phyloP scores from a whole-genome alignment of 2,888 invertebrate genomes.

The Autographa pulchrina region DNA sequence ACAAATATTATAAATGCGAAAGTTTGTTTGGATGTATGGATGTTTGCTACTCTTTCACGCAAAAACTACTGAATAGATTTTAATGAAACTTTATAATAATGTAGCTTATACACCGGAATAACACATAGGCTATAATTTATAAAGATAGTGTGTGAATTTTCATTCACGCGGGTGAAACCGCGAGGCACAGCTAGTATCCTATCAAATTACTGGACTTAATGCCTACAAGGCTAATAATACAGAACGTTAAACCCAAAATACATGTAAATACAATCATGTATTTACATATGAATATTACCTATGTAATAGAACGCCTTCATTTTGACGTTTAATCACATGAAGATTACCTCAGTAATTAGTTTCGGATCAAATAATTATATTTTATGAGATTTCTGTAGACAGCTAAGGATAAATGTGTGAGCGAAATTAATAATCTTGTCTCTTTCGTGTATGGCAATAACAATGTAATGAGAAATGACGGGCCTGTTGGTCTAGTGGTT shows the following conservation, averaged over 20 bases:
- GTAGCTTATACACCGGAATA: too few relatives aligned
- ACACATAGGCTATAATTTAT: too few relatives aligned
- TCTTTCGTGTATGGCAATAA: neutral
- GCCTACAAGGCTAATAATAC: neutral
- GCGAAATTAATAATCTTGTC: neutral
- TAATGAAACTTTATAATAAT: too few relatives aligned
- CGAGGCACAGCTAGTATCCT: too few relatives aligned
- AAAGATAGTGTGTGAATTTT: too few relatives aligned
- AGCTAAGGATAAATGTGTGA: neutral
- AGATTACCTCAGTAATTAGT: neutral
- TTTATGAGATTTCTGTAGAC: slow-evolving; percentile 4
- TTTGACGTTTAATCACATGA: neutral
- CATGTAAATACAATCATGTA: neutral
- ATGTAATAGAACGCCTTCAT: neutral
- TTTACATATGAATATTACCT: neutral
- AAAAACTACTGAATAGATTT: too few relatives aligned
- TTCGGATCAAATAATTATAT: slow-evolving; percentile 7
- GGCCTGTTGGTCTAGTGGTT: too few relatives aligned
- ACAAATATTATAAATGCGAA: too few relatives aligned
- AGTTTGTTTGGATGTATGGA: too few relatives aligned
- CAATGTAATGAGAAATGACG: neutral
- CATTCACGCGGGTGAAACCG: too few relatives aligned
- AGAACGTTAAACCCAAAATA: neutral
- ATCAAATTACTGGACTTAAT: too few relatives aligned
- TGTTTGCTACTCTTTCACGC: too few relatives aligned